Conservation (phyloP, 2,113 vertebrate species). For the Mirounga angustirostris region DNA sequence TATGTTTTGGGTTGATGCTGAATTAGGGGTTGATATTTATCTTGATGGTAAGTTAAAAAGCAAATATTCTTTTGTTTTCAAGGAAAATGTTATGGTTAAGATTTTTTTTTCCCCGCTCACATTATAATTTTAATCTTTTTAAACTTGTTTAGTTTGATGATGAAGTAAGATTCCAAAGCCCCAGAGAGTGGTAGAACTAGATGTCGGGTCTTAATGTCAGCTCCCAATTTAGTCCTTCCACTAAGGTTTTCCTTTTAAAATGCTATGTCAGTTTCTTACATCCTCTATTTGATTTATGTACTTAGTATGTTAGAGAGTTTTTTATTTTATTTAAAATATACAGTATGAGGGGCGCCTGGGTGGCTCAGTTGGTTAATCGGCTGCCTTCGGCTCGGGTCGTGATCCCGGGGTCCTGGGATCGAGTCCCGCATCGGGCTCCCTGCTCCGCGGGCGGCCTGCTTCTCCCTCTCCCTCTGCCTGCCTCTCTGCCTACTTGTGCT, state of each 20-base stretch:
- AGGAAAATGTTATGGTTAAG: constrained; percentile 30
- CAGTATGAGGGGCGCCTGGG: not conserved
- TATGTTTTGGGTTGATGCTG: constrained; percentile 99
- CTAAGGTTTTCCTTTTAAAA: constrained; percentile 60
- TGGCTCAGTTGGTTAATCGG: too few species aligned
- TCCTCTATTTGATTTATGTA: not conserved
- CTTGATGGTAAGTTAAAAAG: constrained; percentile 93
- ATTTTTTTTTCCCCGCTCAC: constrained; percentile 23
- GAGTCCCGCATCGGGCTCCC: too few species aligned
- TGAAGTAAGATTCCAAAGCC: not conserved
- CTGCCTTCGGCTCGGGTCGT: too few species aligned
- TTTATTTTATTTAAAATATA: not conserved
- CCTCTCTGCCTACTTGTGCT: too few species aligned
- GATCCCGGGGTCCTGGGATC: too few species aligned
- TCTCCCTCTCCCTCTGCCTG: too few species aligned
- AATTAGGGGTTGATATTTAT: constrained; percentile 97
- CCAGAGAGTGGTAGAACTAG: not conserved
- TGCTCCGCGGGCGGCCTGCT: too few species aligned
- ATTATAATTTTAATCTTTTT: constrained; percentile 31
- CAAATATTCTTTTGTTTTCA: constrained; percentile 42
- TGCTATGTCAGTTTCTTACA: not conserved
- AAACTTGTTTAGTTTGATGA: constrained; percentile 29
- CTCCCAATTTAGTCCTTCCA: not conserved
- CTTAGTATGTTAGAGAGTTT: not conserved
- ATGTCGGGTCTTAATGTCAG: not conserved